These are phyloP conservation scores for Nothocercus julius DNA, from an alignment of 2,113 vertebrate species.

Conservation along the genomic window DNA sequence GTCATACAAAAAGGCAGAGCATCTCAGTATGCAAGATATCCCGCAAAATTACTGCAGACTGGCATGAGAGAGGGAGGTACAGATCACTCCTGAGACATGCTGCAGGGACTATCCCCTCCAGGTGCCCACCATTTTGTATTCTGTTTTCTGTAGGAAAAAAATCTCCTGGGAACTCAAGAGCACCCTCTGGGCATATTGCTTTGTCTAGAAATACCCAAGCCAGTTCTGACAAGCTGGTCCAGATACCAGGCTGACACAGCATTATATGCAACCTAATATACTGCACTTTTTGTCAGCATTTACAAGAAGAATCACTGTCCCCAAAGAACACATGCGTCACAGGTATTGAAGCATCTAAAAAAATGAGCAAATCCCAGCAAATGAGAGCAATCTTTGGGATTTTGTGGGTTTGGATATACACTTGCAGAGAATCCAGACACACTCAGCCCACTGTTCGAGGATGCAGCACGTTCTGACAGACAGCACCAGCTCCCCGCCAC, in stretches of 20 bases:
- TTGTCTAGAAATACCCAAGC: conserved; percentile 36
- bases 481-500: neutral
- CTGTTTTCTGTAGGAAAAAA: neutral
- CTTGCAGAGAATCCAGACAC: neutral
- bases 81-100: neutral
- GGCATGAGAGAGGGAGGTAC: neutral
- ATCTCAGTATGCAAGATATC: neutral
- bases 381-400: neutral
- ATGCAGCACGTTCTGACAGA: neutral
- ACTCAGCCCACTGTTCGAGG: neutral
- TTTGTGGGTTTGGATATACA: neutral
- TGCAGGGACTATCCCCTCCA: conserved; percentile 33
- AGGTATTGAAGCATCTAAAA: neutral
- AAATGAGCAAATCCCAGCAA: neutral
- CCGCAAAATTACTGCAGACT: neutral
- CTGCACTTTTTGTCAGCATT: neutral
- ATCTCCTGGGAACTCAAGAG: conserved; percentile 17
- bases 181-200: conserved; percentile 34
- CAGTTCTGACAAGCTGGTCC: conserved; percentile 42
- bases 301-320: no score
- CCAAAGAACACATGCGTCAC: neutral
- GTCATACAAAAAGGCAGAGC: neutral
- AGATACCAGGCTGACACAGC: conserved; percentile 45
- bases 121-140: conserved; percentile 21
- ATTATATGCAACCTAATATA: neutral